Evolutionary conservation across 2,797 vertebrate species (phyloP).

Genomic region (Anguilla pacifica): DNA sequence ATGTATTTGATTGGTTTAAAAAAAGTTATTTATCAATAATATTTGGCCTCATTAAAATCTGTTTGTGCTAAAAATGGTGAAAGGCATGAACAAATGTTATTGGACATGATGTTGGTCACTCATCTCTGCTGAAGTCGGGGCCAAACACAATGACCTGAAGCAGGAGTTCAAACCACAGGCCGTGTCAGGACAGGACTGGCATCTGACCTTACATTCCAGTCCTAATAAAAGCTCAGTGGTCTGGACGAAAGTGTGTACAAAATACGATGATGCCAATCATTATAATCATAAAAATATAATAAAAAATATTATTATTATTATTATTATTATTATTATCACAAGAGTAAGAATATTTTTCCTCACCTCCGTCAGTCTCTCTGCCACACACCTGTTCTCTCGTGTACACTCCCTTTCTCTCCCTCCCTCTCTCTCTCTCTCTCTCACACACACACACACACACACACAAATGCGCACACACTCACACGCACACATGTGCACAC

Average conservation of each 20-base stretch:
- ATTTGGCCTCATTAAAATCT: neutral
- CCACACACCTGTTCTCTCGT: too few species aligned
- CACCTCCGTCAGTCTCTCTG: neutral
- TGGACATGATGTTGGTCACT: neutral
- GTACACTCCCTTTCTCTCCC: too few species aligned
- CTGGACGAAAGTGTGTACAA: neutral
- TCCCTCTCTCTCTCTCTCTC: too few species aligned
- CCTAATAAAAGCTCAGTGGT: neutral
- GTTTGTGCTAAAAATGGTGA: neutral
- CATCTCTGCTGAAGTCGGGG: neutral
- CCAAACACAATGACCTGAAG: neutral
- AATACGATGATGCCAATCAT: constrained; percentile 16
- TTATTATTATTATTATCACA: neutral
- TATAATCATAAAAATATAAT: constrained; percentile 6
- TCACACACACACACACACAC: too few species aligned
- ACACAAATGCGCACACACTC: too few species aligned
- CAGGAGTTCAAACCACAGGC: neutral
- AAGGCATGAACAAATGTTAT: too few species aligned
- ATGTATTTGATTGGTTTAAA: neutral
- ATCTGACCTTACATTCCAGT: neutral
- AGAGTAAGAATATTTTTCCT: neutral
- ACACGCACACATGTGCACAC: too few species aligned
- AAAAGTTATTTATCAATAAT: neutral
- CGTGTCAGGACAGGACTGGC: neutral
- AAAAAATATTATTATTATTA: neutral